These are phyloP conservation scores for Blastobasis lacticolella DNA, from an alignment of 2,888 invertebrate species.

Conservation along the genomic window DNA sequence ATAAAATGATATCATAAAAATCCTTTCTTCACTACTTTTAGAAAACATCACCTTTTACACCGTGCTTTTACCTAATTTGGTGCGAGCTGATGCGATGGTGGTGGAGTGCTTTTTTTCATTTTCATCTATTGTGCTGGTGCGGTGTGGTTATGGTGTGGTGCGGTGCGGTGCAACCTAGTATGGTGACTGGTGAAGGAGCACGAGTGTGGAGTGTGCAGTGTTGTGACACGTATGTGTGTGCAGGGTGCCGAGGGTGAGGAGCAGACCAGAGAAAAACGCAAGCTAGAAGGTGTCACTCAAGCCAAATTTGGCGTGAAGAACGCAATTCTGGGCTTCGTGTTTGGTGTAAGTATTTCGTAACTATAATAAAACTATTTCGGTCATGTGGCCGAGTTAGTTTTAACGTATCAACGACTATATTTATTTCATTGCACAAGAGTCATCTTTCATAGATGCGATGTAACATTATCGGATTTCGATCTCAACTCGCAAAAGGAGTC, in stretches of 20 bases:
- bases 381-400: too few species aligned
- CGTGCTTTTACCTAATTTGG: too few species aligned
- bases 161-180: neutral
- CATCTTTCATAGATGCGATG: too few species aligned
- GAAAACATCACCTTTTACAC: too few species aligned
- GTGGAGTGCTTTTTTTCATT: slow-evolving; percentile 4
- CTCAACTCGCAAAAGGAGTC: too few species aligned
- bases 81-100: slow-evolving; percentile 10
- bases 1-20: too few species aligned
- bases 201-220: slow-evolving; percentile 16
- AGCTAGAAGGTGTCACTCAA: slow-evolving; percentile 77
- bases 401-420: too few species aligned
- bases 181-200: slow-evolving; percentile 12
- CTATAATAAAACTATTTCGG: too few species aligned
- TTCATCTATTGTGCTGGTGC: too few species aligned
- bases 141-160: slow-evolving; percentile 12
- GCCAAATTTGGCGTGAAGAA: slow-evolving; percentile 84
- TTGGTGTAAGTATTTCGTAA: slow-evolving; percentile 78
- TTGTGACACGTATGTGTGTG: slow-evolving; percentile 41
- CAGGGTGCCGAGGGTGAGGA: slow-evolving; percentile 52
- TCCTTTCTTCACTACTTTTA: too few species aligned
- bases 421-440: too few species aligned
- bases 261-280: slow-evolving; percentile 80
- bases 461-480: too few species aligned
- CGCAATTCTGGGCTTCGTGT: slow-evolving; percentile 86